Evolutionary conservation across 1,140 invertebrate species (phyloP), one percentile per base, ranked within the genome.

Genomic region (Lucilia sericata): DNA sequence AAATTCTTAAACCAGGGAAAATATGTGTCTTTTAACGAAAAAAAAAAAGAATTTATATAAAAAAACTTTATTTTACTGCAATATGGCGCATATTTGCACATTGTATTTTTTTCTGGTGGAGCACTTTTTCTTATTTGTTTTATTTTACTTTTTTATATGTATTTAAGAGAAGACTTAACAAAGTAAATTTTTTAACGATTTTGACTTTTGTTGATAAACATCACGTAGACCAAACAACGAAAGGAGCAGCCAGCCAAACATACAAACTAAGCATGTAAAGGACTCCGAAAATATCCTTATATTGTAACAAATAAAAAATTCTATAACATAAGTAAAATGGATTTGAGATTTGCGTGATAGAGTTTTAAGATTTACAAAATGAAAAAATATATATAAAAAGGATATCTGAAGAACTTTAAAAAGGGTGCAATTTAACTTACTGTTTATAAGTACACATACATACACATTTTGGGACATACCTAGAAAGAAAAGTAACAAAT

Each of bases 51-150:
- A 65, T 13, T 19, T 2, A 70, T 17, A 70, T 5, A 21, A 70
- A 70, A 70, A 7, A 70, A 21, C n/a, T 70, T 70, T 19, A 70
- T 21, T 21, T 21, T 70, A 70, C 65, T 70, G 65, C 65, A 70
- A 70, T 70, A 70, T 70, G 65, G 65, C 65, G 65, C 65, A 70
- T 70, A 70, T 70, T 70, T 70, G 65, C 65, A 70, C 65, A 21
- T 21, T 10, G 21, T 70, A 21, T 70, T 12, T 25, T 70, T 70
- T 65, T 19, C 25, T 42, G 36, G 42, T 42, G 5, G 42, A n/a
- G n/a, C 17, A 14, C 14, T 60, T 60, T 60, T 60, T n/a, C n/a
- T 60, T 17, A 7, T n/a, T 17, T 60, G 14, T 60, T 42, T 42
- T 42, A 42, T 42, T 42, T 21, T 70, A 8, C 65, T 19, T 70